These are phyloP conservation scores for Abramis brama DNA, from an alignment of 2,113 vertebrate genomes.

Conservation along the genomic window DNA sequence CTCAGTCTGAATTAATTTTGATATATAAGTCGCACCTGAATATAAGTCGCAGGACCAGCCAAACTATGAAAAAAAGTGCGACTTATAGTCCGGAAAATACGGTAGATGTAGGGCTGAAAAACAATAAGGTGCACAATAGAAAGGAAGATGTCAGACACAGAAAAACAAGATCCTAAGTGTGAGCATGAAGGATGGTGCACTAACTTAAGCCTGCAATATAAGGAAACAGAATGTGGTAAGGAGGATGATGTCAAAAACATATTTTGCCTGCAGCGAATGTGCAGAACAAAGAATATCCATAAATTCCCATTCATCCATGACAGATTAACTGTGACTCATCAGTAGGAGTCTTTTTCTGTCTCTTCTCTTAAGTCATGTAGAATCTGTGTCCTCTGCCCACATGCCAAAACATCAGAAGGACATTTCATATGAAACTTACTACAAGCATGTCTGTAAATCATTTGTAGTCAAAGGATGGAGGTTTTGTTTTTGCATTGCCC, in stretches of 20 bases:
- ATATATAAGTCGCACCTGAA: too few relatives aligned
- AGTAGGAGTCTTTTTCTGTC: slow-evolving; percentile 34
- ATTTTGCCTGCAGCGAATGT: slow-evolving; percentile 17
- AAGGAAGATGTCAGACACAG: not conserved
- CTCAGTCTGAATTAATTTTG: too few relatives aligned
- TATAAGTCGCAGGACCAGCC: too few relatives aligned
- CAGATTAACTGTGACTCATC: slow-evolving; percentile 56
- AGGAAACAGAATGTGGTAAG: slow-evolving; percentile 39
- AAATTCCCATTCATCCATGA: slow-evolving; percentile 43
- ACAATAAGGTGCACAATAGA: not conserved
- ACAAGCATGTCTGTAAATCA: not conserved
- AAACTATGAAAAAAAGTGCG: too few relatives aligned
- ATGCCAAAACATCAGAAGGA: slow-evolving; percentile 7
- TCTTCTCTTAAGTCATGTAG: slow-evolving; percentile 17
- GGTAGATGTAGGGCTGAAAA: not conserved
- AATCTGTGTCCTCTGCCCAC: slow-evolving; percentile 8
- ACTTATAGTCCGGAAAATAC: too few relatives aligned
- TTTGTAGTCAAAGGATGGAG: slow-evolving; percentile 1
- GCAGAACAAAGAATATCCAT: slow-evolving; percentile 32
- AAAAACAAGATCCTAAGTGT: not conserved
- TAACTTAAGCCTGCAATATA: slow-evolving; percentile 38
- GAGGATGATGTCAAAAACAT: slow-evolving; percentile 43
- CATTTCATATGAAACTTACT: not conserved
- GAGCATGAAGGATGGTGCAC: slow-evolving; percentile 16
- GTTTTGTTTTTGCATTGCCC: not conserved